phyloP scores from a whole-genome alignment of 64 coral and sea anemone genomes.

The Montipora foliosa region DNA sequence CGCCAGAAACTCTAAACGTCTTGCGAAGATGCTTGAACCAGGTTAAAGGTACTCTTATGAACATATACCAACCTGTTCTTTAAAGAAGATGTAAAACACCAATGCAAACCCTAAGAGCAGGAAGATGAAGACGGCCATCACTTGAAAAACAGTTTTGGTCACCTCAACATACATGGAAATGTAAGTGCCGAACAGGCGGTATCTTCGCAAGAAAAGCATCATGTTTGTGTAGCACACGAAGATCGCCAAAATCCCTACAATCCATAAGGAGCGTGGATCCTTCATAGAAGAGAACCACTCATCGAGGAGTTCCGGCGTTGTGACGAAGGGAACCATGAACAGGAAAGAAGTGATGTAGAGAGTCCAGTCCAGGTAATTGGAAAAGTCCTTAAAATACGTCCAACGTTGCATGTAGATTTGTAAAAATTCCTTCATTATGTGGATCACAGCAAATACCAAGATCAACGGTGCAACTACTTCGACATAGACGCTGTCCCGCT shows the following conservation, averaged over 20 bases:
- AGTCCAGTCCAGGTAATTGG: constrained; percentile 70
- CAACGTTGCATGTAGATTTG: constrained; percentile 75
- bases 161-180: constrained; percentile 87
- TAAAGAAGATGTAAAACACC: constrained; percentile 81
- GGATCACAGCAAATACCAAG: constrained; percentile 44
- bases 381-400: constrained; percentile 63
- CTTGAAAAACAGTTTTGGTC: constrained; percentile 66
- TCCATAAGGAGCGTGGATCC: constrained; percentile 56
- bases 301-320: not conserved
- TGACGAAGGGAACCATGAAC: constrained; percentile 64
- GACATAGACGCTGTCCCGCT: not conserved
- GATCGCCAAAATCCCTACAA: constrained; percentile 62
- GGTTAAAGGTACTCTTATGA: too few relatives aligned
- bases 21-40: too few relatives aligned
- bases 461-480: constrained; percentile 22
- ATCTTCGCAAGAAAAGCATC: constrained; percentile 80
- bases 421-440: constrained; percentile 65
- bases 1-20: too few relatives aligned
- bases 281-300: not conserved
- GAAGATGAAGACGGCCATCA: constrained; percentile 64
- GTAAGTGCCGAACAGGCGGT: constrained; percentile 62
- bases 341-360: constrained; percentile 33
- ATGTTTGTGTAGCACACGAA: constrained; percentile 80
- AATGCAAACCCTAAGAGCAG: constrained; percentile 57
- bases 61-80: constrained; percentile 74